phyloP scores from a whole-genome alignment of 2,797 vertebrate species.

The Enteromius argenteus region DNA sequence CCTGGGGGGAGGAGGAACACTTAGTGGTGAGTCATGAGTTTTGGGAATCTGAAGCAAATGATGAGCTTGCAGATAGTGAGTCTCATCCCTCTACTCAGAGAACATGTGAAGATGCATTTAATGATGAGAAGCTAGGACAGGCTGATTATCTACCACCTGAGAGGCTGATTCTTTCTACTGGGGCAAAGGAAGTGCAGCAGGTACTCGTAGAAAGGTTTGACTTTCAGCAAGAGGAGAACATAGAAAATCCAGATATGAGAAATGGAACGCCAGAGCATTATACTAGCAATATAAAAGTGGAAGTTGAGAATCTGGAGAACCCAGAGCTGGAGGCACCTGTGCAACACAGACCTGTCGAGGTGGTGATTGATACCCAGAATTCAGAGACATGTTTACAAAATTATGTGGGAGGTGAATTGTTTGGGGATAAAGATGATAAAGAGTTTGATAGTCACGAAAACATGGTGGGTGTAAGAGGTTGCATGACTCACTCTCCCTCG shows the following conservation, averaged over 20 bases:
- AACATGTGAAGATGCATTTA: slow-evolving; percentile 68
- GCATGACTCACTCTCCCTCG: not conserved
- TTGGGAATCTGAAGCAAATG: slow-evolving; percentile 80
- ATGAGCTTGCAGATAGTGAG: slow-evolving; percentile 80
- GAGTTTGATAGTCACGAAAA: slow-evolving; percentile 73
- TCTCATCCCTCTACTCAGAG: slow-evolving; percentile 73
- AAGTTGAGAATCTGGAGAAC: slow-evolving; percentile 79
- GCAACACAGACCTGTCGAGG: slow-evolving; percentile 49
- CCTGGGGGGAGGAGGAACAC: slow-evolving; percentile 73
- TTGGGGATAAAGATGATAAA: slow-evolving; percentile 71
- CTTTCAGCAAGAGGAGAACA: slow-evolving; percentile 80
- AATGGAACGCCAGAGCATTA: slow-evolving; percentile 48
- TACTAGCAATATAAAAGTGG: slow-evolving; percentile 51
- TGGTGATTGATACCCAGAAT: slow-evolving; percentile 24
- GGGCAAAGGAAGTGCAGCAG: slow-evolving; percentile 57
- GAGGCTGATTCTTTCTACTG: slow-evolving; percentile 33
- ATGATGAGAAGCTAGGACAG: slow-evolving; percentile 71
- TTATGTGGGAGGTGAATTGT: slow-evolving; percentile 55
- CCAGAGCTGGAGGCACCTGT: slow-evolving; percentile 69
- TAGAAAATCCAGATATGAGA: slow-evolving; percentile 69
- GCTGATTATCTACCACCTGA: slow-evolving; percentile 22
- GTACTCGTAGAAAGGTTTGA: slow-evolving; percentile 35
- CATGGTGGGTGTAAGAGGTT: slow-evolving; percentile 24
- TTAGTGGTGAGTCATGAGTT: slow-evolving; percentile 73
- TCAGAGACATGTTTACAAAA: slow-evolving; percentile 52